Evolutionary conservation across 1,140 invertebrate species (phyloP), one percentile per base, ranked within the genome.

Genomic region (Colletes gigas): DNA sequence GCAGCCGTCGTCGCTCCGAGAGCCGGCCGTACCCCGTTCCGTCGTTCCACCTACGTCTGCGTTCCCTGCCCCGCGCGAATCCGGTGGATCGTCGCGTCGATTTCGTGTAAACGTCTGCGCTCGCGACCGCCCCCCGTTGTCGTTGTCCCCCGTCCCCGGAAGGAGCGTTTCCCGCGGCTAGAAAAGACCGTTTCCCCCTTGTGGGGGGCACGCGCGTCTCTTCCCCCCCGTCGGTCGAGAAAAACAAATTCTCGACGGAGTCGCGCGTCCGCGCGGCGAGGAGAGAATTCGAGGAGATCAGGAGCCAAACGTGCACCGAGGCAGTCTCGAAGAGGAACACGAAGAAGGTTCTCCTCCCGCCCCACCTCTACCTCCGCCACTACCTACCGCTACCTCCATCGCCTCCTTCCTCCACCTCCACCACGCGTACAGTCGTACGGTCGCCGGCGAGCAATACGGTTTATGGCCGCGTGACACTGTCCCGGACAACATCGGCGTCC

Each of bases 361-460:
- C 50, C 10, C 50, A 8, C 3, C 81, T 63, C 73, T 66, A 79
- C 66, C 73, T 66, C 55, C 65, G 30, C 65, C 68, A 78, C 73
- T 30, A 30, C 67, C 44, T 47, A 76, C 67, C 76, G 55, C 70
- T 76, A 65, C 86, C 57, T 68, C 63, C 81, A 66, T 67, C 74
- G 73, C 82, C 62, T 88, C 78, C 76, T 86, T 76, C 68, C 85
- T 63, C 86, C 86, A 77, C 80, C 66, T 73, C 84, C 74, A 84
- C 71, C 62, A 78, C 82, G 82, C 78, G 69, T 87, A 87, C 82
- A 87, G 86, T 87, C 86, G 85, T 86, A 87, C 72, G 85, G 82
- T 87, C 82, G 85, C 85, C 86, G 86, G 86, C 84, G 82, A 87
- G 85, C 82, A 87, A 87, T 82, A 87, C 85, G 85, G 85, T 87